Percentiles rank a stretch among this genome's conserved stretches.
These are phyloP conservation scores for Clistopyga incitator DNA, from an alignment of 2,888 invertebrate species.

Conservation along the genomic window DNA sequence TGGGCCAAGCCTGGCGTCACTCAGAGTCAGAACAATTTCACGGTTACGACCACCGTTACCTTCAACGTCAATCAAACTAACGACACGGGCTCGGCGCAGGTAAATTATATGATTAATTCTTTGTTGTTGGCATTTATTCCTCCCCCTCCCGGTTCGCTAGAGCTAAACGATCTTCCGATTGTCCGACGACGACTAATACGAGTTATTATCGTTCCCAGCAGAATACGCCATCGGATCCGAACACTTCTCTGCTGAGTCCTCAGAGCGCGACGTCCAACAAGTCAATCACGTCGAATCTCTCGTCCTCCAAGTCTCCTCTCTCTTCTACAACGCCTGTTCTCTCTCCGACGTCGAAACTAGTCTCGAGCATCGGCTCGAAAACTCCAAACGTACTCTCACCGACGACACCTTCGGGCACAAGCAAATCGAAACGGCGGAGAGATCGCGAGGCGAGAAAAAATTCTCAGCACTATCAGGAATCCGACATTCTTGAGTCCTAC, in stretches of 20 bases:
- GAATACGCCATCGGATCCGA: conserved; percentile 81
- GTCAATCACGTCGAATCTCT: conserved; percentile 79
- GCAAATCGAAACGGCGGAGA: conserved; percentile 80
- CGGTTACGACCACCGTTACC: conserved; percentile 94
- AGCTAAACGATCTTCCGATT: background rate
- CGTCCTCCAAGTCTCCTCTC: conserved; percentile 63
- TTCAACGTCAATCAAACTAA: conserved; percentile 88
- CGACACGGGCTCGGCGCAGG: conserved; percentile 72
- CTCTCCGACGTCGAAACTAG: conserved; percentile 79
- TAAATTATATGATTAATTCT: conserved; percentile 56
- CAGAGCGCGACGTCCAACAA: conserved; percentile 80
- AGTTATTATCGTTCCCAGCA: conserved; percentile 70
- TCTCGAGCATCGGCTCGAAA: conserved; percentile 74
- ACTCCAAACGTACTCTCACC: conserved; percentile 80
- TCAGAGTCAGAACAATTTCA: conserved; percentile 88
- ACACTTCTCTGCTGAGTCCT: conserved; percentile 80
- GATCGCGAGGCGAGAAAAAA: conserved; percentile 83
- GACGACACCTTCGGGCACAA: conserved; percentile 82
- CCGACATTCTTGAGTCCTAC: conserved; percentile 94
- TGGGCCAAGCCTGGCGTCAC: conserved; percentile 92
- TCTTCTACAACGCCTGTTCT: conserved; percentile 77
- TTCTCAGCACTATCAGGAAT: conserved; percentile 87
- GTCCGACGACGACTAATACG: background rate
- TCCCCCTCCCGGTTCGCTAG: background rate
- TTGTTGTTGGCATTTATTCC: background rate